Percentiles rank a stretch among this genome's conserved stretches.
These are phyloP conservation scores for Drosophila ohnishii DNA, from an alignment of 1,140 invertebrate genomes.

Conservation along the genomic window DNA sequence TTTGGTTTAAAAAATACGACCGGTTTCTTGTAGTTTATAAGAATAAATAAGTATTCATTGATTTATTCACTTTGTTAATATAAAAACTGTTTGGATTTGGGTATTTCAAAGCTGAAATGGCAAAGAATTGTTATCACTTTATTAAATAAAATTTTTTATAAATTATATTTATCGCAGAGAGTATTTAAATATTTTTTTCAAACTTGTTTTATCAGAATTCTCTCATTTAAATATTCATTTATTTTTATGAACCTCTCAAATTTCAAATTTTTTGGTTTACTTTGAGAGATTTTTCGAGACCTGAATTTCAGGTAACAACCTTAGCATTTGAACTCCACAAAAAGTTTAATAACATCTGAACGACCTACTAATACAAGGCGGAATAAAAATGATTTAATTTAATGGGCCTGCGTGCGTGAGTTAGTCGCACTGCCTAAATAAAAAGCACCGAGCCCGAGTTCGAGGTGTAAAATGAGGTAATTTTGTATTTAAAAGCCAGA, in stretches of 20 bases:
- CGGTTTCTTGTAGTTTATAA: slow-evolving; percentile 2
- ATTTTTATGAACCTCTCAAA: not conserved
- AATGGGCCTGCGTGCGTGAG: slow-evolving; percentile 10
- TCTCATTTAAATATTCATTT: not conserved
- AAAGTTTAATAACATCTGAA: slow-evolving; percentile 31
- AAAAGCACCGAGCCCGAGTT: slow-evolving; percentile 30
- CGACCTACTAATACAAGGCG: slow-evolving; percentile 29
- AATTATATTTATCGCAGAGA: not conserved
- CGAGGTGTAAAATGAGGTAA: slow-evolving; percentile 77
- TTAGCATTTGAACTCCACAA: slow-evolving; percentile 5
- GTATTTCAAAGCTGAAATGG: not conserved
- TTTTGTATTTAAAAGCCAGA: slow-evolving; percentile 59
- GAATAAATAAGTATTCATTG: slow-evolving; percentile 4
- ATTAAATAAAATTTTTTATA: too few relatives aligned
- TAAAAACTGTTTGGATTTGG: slow-evolving; percentile 1
- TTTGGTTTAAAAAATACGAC: slow-evolving; percentile 10
- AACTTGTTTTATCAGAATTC: not conserved
- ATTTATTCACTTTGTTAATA: not conserved
- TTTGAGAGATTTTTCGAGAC: not conserved
- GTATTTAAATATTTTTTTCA: not conserved
- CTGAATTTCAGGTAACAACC: slow-evolving; percentile 12
- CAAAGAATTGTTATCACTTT: not conserved
- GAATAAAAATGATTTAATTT: slow-evolving; percentile 29
- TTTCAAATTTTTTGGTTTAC: not conserved
- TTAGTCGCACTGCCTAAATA: slow-evolving; percentile 32